Evolutionary conservation across 2,797 vertebrate species (phyloP), one percentile per base, ranked within the genome.

Genomic region (Crax fasciolata): DNA sequence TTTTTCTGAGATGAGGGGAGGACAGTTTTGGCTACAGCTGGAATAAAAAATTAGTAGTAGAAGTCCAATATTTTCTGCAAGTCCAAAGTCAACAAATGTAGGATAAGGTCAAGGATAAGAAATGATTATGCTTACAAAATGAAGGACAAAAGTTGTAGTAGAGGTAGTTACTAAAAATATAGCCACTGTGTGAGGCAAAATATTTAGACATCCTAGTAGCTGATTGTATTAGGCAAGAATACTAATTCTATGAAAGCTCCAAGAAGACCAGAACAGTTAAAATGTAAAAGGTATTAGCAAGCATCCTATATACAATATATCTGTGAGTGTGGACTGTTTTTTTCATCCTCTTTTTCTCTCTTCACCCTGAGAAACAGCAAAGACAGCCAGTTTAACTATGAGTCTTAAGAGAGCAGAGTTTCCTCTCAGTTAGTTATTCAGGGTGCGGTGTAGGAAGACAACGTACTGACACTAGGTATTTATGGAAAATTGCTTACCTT

Each of bases 361-460:
- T 61, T 94, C 46, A 71, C n/a, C 25, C 58, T 54, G 57, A 84
- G 43, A 81, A 95, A 91, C 55, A 43, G 15, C 65, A 61, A 74
- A 91, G 65, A 71, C 46, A 81, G 38, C 4, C 63, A 58, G 72
- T 74, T 84, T 46, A 86, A 73, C 84, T 67, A 9, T 0, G 8
- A 71, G 38, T 70, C 54, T 90, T 91, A 74, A 66, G 79, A 92
- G 75, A 55, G 46, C 61, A 78, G 84, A 86, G 30, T 87, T 96
- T 94, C 72, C 92, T 94, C 76, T 80, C 85, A 49, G 68, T 87
- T 94, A 63, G 49, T 76, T 94, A 78, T 73, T 90, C 68, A 39
- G 66, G 32, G 75, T 77, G 49, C 15, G 27, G n/a, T 58, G 30
- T 82, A 82, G 78, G 70, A 95, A 82, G 75, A 75, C 76, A 85